A percentile compares a stretch with the other conserved stretches of the same genome.
phyloP scores from a whole-genome alignment of 2,113 vertebrate species.

The Callipepla squamata region DNA sequence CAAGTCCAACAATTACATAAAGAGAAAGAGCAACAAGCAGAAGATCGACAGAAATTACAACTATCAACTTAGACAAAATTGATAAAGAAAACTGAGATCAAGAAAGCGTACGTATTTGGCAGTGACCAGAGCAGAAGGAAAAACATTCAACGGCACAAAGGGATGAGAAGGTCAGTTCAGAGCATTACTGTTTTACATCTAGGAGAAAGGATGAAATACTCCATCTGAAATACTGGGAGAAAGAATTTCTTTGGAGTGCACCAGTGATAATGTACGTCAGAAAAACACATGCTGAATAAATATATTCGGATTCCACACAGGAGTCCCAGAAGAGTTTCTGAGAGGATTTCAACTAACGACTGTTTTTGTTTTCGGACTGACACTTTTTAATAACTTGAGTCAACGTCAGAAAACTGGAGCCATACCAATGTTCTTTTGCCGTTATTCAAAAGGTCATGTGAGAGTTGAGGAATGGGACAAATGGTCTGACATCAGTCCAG shows the following conservation, averaged over 20 bases:
- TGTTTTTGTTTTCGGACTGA: conserved; percentile 44
- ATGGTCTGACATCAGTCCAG: conserved; percentile 20
- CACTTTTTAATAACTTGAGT: conserved; percentile 33
- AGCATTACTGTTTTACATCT: not conserved
- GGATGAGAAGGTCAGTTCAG: not conserved
- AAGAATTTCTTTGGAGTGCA: not conserved
- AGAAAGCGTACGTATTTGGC: not conserved
- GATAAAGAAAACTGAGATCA: not conserved
- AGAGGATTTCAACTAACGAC: conserved; percentile 14
- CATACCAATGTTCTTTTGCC: conserved; percentile 38
- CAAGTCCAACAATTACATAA: not conserved
- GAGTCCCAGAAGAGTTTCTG: conserved; percentile 24
- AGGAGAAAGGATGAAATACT: not conserved
- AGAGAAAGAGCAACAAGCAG: not conserved
- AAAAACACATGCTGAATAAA: not conserved
- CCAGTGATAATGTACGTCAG: not conserved
- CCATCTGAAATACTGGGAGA: not conserved
- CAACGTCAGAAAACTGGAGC: conserved; percentile 43
- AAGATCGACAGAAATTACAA: not conserved
- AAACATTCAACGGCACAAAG: not conserved
- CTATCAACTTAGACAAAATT: not conserved
- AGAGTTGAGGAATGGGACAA: conserved; percentile 42
- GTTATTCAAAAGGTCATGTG: conserved; percentile 35
- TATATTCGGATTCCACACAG: conserved; percentile 4
- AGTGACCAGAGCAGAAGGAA: not conserved